Percentiles rank a stretch among this genome's conserved stretches.
Conservation (phyloP, 2,888 invertebrate species). For the Flexamia atlantica region DNA sequence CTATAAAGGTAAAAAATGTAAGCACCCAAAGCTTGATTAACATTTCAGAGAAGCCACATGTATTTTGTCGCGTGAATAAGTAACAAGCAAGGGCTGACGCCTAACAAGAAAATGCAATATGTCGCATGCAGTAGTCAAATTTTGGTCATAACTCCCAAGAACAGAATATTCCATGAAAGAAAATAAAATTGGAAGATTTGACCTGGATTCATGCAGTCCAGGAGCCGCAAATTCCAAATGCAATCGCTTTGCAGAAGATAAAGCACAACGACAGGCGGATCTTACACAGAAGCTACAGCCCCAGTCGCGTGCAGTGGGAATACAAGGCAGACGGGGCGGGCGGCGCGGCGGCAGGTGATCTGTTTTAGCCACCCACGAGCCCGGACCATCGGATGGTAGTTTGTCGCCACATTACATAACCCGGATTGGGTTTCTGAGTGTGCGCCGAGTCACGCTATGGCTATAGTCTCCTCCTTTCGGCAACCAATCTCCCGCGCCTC, state of each 20-base stretch:
- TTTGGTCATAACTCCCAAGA: no score
- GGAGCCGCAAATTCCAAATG: background rate
- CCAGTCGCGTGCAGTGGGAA: slow-evolving; percentile 5
- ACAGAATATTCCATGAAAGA: no score
- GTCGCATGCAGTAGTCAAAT: background rate
- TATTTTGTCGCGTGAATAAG: no score
- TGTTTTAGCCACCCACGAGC: slow-evolving; percentile 40
- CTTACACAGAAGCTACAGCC: background rate
- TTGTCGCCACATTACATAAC: slow-evolving; percentile 44
- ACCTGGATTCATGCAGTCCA: background rate
- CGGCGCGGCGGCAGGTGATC: slow-evolving; percentile 15
- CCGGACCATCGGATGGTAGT: slow-evolving; percentile 22
- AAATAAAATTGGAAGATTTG: no score
- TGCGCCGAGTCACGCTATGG: slow-evolving; percentile 7
- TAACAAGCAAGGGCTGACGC: no score
- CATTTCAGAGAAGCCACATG: no score
- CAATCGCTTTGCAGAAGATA: background rate
- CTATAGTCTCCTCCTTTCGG: background rate
- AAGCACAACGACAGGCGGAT: background rate
- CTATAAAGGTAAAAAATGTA: no score
- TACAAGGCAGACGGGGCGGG: background rate
- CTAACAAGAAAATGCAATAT: no score
- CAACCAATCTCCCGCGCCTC: background rate
- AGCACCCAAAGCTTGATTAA: no score
- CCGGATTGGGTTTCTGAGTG: slow-evolving; percentile 27